Base-by-base conservation (phyloP, 2,113 vertebrate species). In the Gavia stellata region DNA sequence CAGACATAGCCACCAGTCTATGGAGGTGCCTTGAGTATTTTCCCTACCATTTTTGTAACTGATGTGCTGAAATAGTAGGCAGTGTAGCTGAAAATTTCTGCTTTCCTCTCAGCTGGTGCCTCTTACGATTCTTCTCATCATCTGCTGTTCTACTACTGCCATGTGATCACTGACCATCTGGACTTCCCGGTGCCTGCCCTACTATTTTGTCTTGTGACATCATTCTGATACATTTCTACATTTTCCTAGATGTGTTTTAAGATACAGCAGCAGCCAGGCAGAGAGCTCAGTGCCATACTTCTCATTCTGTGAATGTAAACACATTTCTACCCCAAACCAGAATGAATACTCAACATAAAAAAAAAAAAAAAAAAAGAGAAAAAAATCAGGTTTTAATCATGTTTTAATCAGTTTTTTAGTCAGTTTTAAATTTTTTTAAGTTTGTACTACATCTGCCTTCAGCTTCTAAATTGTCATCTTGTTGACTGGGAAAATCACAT, bases 121-220 rank as follows among this genome's bases (percentile, higher is more conserved):
- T 77, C 56, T 63, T 47, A 55, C 0, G 0, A 59, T 40, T 50
- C 47, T 63, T 74, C 59, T 81, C 33, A 55, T 65, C 52, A 28
- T 65, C 65, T 81, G 73, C 84, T 81, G 81, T 79, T 95, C 66
- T 75, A 47, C 50, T 71, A 34, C n/a, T 95, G 68, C 16, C 80
- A 84, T 92, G 78, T 81, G 65, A 90, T 75, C 63, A 63, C 42
- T 24, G 63, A 33, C 75, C 91, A 91, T 96, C 81, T 96, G 84
- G 83, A 82, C 53, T 56, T 83, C 33, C 21, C 34, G 40, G 20
- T 34, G 50, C 23, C 52, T 95, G 45, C 33, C 59, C 28, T 56
- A 52, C 9, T 55, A 44, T 81, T 94, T 90, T 56, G 52, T 75
- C n/a, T 83, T 44, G 12, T 66, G 28, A 88, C 47, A 72, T 45